Evolutionary conservation across 2,797 vertebrate genomes (phyloP).

Genomic region (Selene dorsalis): DNA sequence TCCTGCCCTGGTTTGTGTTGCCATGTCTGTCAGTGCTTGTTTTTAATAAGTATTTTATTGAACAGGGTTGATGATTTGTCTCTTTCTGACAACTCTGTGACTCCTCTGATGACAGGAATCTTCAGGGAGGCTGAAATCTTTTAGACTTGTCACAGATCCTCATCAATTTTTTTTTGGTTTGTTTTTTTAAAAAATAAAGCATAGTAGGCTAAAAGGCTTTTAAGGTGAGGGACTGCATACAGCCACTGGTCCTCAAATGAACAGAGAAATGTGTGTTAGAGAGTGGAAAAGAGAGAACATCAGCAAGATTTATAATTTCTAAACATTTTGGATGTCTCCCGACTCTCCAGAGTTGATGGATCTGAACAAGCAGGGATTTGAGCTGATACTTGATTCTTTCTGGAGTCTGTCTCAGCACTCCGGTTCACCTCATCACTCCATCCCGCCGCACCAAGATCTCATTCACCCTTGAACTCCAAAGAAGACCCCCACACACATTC

Average conservation of each 20-base stretch:
- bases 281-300: conserved; percentile 20
- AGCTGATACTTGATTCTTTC: conserved; percentile 64
- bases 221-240: neutral
- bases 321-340: conserved; percentile 43
- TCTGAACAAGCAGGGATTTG: conserved; percentile 66
- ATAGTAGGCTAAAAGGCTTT: neutral
- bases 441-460: conserved; percentile 30
- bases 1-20: neutral
- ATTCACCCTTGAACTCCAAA: conserved; percentile 64
- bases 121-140: conserved; percentile 13
- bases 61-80: conserved; percentile 29
- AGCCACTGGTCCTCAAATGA: neutral
- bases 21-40: conserved; percentile 29
- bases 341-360: conserved; percentile 51
- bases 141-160: conserved; percentile 13
- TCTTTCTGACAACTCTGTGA: conserved; percentile 14
- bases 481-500: neutral
- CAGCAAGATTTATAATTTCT: conserved; percentile 50
- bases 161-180: neutral
- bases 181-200: too few species aligned
- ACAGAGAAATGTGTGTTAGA: neutral
- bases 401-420: conserved; percentile 57
- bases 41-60: conserved; percentile 44
- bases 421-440: conserved; percentile 60
- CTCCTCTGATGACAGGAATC: conserved; percentile 30